A percentile compares a stretch with the other conserved stretches of the same genome.
These are phyloP conservation scores for Drosophila anceps DNA, from an alignment of 2,888 invertebrate genomes.

Conservation along the genomic window DNA sequence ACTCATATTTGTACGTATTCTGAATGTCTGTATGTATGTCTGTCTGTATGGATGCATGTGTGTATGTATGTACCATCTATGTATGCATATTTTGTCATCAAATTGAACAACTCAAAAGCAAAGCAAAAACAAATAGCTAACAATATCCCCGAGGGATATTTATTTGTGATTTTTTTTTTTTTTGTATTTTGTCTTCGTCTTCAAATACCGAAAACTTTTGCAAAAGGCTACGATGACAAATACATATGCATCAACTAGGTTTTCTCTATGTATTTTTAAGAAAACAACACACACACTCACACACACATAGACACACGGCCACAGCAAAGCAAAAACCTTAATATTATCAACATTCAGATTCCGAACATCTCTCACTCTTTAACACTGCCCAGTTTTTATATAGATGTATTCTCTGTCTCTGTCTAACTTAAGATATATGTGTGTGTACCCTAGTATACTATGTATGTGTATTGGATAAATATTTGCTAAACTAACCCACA, in stretches of 20 bases:
- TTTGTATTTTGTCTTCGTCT: conserved; percentile 15
- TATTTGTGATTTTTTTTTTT: background rate
- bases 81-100: conserved; percentile 70
- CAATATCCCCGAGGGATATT: conserved; percentile 43
- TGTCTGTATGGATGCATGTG: conserved; percentile 28
- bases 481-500: conserved; percentile 60
- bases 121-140: conserved; percentile 29
- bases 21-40: conserved; percentile 43
- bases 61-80: conserved; percentile 35
- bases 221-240: conserved; percentile 39
- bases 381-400: conserved; percentile 65
- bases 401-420: conserved; percentile 76
- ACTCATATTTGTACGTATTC: conserved; percentile 45
- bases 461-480: conserved; percentile 74
- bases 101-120: conserved; percentile 47
- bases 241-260: conserved; percentile 49
- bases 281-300: conserved; percentile 28
- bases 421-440: conserved; percentile 74
- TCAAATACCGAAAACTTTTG: conserved; percentile 17
- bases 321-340: conserved; percentile 37
- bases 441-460: conserved; percentile 59
- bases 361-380: conserved; percentile 68
- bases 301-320: conserved; percentile 7
- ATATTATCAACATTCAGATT: conserved; percentile 71
- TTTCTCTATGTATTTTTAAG: conserved; percentile 65